A percentile compares a stretch with the other conserved stretches of the same genome.
Conservation (phyloP, 2,888 invertebrate genomes). For the Subacronicta megacephala region DNA sequence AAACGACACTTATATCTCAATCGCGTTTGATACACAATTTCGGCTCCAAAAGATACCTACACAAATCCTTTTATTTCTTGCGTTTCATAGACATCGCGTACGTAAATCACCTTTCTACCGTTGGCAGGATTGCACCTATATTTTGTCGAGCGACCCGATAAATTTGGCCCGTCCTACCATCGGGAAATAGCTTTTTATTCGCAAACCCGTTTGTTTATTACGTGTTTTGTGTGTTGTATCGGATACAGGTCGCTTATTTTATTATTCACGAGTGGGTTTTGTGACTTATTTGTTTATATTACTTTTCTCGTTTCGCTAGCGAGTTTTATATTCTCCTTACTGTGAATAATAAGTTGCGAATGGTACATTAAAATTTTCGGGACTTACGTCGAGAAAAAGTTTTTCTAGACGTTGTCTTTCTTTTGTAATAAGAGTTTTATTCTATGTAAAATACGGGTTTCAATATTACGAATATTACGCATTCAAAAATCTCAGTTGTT, state of each 20-base stretch:
- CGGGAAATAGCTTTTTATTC: constrained; percentile 81
- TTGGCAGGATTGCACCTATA: constrained; percentile 76
- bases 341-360: constrained; percentile 51
- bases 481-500: constrained; percentile 30
- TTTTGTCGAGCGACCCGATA: constrained; percentile 78
- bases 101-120: constrained; percentile 75
- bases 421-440: constrained; percentile 47
- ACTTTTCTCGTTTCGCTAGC: constrained; percentile 55
- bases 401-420: constrained; percentile 45
- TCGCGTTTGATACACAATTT: constrained; percentile 53
- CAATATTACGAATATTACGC: constrained; percentile 26
- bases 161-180: constrained; percentile 74
- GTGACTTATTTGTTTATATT: constrained; percentile 62
- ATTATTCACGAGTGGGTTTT: constrained; percentile 65
- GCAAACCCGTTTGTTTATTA: constrained; percentile 75
- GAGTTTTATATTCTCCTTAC: constrained; percentile 51
- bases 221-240: constrained; percentile 65
- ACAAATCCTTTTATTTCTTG: constrained; percentile 76
- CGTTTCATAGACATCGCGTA: constrained; percentile 70
- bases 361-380: constrained; percentile 51
- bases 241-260: constrained; percentile 64
- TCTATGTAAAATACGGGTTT: constrained; percentile 34
- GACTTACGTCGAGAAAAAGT: constrained; percentile 41
- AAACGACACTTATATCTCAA: constrained; percentile 59
- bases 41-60: constrained; percentile 46